Percentiles rank a stretch among this genome's conserved stretches.
phyloP scores from a whole-genome alignment of 92 coral and sea anemone genomes.

The Porites lobata region DNA sequence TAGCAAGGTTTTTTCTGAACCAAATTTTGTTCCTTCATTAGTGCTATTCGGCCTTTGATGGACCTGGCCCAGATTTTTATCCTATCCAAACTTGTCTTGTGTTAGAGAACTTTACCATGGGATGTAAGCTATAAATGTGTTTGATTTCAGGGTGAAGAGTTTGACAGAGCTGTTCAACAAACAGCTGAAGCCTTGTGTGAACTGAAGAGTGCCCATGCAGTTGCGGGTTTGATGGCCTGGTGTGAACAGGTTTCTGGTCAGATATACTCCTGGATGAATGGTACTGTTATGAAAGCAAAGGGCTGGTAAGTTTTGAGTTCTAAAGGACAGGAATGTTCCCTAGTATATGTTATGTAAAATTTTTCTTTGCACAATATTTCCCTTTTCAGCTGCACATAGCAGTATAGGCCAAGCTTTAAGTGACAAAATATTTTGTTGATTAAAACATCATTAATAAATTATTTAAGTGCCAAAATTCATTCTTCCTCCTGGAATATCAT shows the following conservation, averaged over 20 bases:
- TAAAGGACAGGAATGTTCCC: not conserved
- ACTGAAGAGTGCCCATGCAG: conserved; percentile 90
- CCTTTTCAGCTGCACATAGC: too few relatives aligned
- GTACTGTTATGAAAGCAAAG: conserved; percentile 84
- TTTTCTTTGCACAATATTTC: too few relatives aligned
- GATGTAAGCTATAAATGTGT: not conserved
- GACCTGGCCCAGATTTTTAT: too few relatives aligned
- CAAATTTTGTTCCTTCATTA: too few relatives aligned
- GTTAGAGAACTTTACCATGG: not conserved
- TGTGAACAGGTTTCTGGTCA: conserved; percentile 85
- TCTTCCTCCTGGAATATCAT: not conserved
- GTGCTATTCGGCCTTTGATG: too few relatives aligned
- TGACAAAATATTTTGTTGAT: too few relatives aligned
- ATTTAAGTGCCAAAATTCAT: too few relatives aligned
- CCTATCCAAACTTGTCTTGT: too few relatives aligned
- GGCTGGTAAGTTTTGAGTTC: conserved; percentile 81
- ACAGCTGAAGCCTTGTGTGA: conserved; percentile 93
- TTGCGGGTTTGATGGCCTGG: conserved; percentile 93
- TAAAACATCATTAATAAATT: too few relatives aligned
- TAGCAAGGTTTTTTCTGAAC: not conserved
- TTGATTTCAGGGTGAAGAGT: conserved; percentile 84
- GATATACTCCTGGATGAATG: conserved; percentile 89
- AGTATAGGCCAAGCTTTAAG: too few relatives aligned
- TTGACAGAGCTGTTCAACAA: conserved; percentile 77
- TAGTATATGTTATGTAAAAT: not conserved